Evolutionary conservation across 2,888 invertebrate genomes (phyloP).

Genomic region (Dynastes grantii): DNA sequence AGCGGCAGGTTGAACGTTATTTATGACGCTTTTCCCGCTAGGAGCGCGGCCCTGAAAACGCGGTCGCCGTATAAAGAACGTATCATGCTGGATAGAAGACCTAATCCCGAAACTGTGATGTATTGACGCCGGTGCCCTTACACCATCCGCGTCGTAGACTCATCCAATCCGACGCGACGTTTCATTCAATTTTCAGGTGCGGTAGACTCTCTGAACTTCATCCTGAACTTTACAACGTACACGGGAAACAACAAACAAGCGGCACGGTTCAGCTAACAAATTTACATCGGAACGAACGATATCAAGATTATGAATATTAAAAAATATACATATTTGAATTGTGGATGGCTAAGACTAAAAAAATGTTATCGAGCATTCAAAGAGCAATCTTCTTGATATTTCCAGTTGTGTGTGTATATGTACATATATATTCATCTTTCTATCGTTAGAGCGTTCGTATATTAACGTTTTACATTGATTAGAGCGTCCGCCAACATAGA

Average conservation of each 20-base stretch:
- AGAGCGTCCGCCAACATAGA: no score
- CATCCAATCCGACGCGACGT: conserved; percentile 52
- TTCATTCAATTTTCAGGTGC: conserved; percentile 65
- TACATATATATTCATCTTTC: no score
- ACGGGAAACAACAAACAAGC: conserved; percentile 16
- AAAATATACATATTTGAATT: background rate
- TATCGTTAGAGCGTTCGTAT: no score
- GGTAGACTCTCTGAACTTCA: conserved; percentile 59
- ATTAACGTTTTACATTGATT: no score
- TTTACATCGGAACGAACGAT: conserved; percentile 18
- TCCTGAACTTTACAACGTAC: conserved; percentile 41
- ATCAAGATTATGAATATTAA: conserved; percentile 29
- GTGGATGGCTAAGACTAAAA: background rate
- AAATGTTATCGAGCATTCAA: no score
- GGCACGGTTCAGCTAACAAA: conserved; percentile 19
- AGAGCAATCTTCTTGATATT: no score
- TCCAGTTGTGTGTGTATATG: no score
- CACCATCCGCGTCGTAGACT: conserved; percentile 48
- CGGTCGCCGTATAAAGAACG: conserved; percentile 68
- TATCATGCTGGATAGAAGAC: conserved; percentile 67
- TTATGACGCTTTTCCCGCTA: conserved; percentile 70
- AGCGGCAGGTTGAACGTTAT: conserved; percentile 64
- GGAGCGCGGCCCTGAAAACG: conserved; percentile 64
- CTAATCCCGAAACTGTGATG: conserved; percentile 69
- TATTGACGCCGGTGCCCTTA: conserved; percentile 63